Base-by-base conservation (phyloP, 1,140 invertebrate genomes). In the Trypoxylus dichotomus region DNA sequence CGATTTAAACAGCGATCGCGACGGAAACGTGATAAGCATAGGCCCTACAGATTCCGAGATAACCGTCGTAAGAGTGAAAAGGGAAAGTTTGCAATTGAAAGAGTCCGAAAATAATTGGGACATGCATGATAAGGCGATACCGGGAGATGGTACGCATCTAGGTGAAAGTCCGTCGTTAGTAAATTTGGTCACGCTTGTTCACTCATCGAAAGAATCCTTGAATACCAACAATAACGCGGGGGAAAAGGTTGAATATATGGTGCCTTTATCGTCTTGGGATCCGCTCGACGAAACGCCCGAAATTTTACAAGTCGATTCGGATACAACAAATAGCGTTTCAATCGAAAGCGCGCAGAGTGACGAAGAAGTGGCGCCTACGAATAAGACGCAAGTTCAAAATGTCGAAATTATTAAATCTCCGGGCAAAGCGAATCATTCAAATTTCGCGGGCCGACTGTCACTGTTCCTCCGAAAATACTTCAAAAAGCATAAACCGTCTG, bases 191-290 rank as follows among this genome's bases (percentile, higher is more conserved):
- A 85, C 84, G 24, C 74, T 85, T 43, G 83, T 85, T 5, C 68
- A 79, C 74, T 79, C 76, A 11, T 15, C 43, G 24, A 41, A 73
- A 32, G 13, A 68, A 76, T 76, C 29, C 15, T 15, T 25, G 47
- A 74, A 74, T 29, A 79, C 79, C 24, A 75, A 19, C 10, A 79
- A 74, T n/a, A 37, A 6, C 15, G 19, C 60, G 7, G 21, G 60
- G 8, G 77, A 76, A 37, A 74, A 80, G 19, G 63, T 81, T 27
- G 83, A 85, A 77, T 85, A 85, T 78, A 77, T 85, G 37, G 83
- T 85, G 11, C 83, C 85, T 0, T 63, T 85, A 13, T 84, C 83
- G 8, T 85, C 84, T 0, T 85, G 85, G 84, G 84, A 85, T 74
- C 83, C 83, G 10, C 79, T 78, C 47, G 54, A 79, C 3, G 32